Base-by-base conservation (phyloP, 2,113 vertebrate species). In the Labeo rohita region DNA sequence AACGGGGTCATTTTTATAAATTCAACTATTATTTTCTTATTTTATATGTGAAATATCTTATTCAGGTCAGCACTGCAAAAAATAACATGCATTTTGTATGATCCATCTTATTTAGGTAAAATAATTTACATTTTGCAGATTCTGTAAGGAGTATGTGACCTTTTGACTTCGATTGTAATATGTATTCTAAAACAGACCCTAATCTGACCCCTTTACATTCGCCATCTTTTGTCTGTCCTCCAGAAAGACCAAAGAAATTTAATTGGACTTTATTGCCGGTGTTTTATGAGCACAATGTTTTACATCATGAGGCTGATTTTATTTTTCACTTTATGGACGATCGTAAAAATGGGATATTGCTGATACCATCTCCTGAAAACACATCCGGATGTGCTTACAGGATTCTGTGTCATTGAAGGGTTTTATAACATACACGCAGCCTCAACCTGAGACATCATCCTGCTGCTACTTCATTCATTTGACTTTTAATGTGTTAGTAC, bases 261-360 rank as follows among this genome's bases (percentile, higher is more conserved):
- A 1, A 8, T 80, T 63, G 0, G 28, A 61, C 15, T 81, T 23
- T 81, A 28, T 23, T 63, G 56, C 70, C 47, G 56, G 7, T 50
- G 23, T 68, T 68, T 68, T 18, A 73, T 23, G 39, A 63, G 78
- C 78, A 63, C 56, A 28, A 45, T 63, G 39, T 80, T 82, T 82
- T 36, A 82, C 6, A 68, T 65, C 34, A 45, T 36, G 28, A 80
- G 11, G 61, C 12, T 16, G 74, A 49, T 68, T 68, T 8, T 59
- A 56, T 80, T 56, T 80, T 61, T 56, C 8, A 80, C 21, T 68
- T 82, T 50, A 36, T 68, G 43, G 43, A 21, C 0, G 47, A 82
- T 68, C n/a, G 15, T 28, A 49, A 81, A 81, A 81, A 21, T 59
- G 56, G 34, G 12, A 49, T 81, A 68, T 11, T 68, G 80, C 45